Percentiles rank a stretch among this genome's conserved stretches.
Conservation (phyloP, 1,140 invertebrate species). For the Drosophila parvula region DNA sequence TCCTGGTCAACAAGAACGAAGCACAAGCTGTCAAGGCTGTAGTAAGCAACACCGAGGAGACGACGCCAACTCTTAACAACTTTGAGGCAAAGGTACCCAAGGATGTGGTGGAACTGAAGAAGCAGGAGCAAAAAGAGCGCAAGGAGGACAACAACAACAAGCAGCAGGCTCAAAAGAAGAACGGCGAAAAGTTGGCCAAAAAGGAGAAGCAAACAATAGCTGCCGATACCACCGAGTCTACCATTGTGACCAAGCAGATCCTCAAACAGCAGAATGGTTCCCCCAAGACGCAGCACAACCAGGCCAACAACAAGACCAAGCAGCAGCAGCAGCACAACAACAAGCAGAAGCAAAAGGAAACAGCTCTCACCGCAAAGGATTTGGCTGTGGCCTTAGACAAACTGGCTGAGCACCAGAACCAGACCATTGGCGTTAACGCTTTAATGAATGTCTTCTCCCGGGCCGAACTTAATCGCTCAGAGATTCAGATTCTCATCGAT, state of each 20-base stretch:
- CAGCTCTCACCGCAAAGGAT: conserved; percentile 63
- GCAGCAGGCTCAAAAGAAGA: conserved; percentile 71
- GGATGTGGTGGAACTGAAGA: conserved; percentile 90
- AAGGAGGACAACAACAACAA: conserved; percentile 74
- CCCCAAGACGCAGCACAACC: conserved; percentile 72
- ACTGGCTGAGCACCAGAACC: conserved; percentile 71
- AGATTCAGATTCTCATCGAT: conserved; percentile 95
- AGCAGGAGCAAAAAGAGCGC: conserved; percentile 74
- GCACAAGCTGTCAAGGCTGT: conserved; percentile 83
- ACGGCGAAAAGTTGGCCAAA: conserved; percentile 80
- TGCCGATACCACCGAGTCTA: conserved; percentile 32
- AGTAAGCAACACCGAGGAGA: conserved; percentile 51
- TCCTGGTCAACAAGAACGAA: conserved; percentile 88
- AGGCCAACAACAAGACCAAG: conserved; percentile 62
- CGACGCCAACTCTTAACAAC: conserved; percentile 86
- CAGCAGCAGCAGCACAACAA: conserved; percentile 65
- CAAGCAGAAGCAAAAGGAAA: conserved; percentile 67
- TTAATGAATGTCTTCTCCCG: conserved; percentile 90
- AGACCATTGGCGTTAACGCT: conserved; percentile 85
- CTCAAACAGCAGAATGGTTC: conserved; percentile 73
- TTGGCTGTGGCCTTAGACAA: conserved; percentile 70
- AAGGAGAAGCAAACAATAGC: conserved; percentile 56
- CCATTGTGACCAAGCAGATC: conserved; percentile 78
- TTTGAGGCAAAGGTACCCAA: conserved; percentile 92
- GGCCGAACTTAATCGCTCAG: conserved; percentile 91